Conservation (phyloP, 1,140 invertebrate species). For the Penaeus japonicus region DNA sequence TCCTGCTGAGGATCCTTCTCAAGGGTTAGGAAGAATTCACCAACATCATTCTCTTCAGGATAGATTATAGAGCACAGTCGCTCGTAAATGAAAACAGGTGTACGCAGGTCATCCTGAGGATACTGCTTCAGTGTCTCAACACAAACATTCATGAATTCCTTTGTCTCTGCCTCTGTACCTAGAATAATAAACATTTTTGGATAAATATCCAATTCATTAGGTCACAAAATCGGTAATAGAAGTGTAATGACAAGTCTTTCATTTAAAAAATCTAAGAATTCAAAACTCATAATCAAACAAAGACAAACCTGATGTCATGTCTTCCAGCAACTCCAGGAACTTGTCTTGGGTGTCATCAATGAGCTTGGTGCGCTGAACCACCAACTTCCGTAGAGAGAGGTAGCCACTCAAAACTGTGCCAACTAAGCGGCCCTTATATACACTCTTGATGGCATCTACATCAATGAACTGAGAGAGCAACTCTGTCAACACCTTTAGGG, state of each 20-base stretch:
- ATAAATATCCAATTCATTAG: neutral
- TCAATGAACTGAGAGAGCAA: constrained; percentile 85
- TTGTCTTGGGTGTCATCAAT: constrained; percentile 98
- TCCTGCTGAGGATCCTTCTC: constrained; percentile 99
- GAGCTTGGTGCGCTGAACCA: constrained; percentile 92
- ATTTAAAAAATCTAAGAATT: constrained; percentile 30
- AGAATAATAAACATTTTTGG: neutral
- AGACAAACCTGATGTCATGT: constrained; percentile 86
- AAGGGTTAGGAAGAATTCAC: constrained; percentile 94
- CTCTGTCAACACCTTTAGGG: constrained; percentile 86
- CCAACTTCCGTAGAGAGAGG: constrained; percentile 85
- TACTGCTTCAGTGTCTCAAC: constrained; percentile 96
- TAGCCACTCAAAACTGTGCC: constrained; percentile 93
- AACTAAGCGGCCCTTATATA: constrained; percentile 89
- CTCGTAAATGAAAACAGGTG: constrained; percentile 95
- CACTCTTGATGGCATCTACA: constrained; percentile 80
- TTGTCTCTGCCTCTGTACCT: constrained; percentile 95
- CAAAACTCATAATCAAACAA: constrained; percentile 13
- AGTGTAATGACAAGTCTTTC: constrained; percentile 34
- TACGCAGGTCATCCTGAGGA: constrained; percentile 88
- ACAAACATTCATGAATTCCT: constrained; percentile 96
- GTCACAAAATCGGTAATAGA: neutral
- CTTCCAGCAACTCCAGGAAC: constrained; percentile 90
- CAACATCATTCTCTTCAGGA: constrained; percentile 95
- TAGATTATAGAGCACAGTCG: constrained; percentile 96